These are phyloP conservation scores for Otolemur garnettii DNA, from an alignment of 2,113 vertebrate species.

Conservation along the genomic window DNA sequence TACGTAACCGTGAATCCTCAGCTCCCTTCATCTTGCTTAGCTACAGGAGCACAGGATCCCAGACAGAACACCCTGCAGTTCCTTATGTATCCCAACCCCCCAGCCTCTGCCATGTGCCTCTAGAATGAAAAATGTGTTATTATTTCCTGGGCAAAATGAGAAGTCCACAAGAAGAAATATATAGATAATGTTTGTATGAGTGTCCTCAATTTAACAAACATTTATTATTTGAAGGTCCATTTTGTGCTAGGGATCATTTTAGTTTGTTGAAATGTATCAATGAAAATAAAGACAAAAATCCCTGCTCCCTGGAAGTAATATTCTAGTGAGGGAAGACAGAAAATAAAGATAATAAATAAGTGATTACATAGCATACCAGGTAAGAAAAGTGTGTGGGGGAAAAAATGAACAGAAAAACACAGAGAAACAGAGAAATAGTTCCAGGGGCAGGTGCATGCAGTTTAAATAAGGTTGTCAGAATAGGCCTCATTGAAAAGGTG, in stretches of 20 bases:
- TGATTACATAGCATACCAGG: background rate
- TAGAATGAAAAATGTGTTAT: background rate
- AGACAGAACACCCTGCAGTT: background rate
- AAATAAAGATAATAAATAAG: background rate
- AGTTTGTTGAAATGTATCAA: background rate
- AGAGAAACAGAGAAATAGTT: background rate
- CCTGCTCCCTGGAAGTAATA: background rate
- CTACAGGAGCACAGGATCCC: background rate
- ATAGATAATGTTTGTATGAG: background rate
- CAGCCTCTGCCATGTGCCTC: background rate
- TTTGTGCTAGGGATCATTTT: background rate
- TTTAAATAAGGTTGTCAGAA: background rate
- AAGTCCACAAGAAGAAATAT: background rate
- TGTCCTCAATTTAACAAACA: background rate
- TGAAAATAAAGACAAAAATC: background rate
- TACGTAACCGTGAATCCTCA: background rate
- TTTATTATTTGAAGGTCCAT: background rate
- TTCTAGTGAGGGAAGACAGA: background rate
- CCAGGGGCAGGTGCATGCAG: background rate
- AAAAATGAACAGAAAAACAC: background rate
- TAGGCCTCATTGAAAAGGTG: background rate
- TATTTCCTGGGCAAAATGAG: background rate
- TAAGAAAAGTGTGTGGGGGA: background rate
- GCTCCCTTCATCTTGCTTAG: background rate
- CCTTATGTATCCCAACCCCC: background rate